phyloP scores from a whole-genome alignment of 2,113 vertebrate species.

The Parotia lawesii region DNA sequence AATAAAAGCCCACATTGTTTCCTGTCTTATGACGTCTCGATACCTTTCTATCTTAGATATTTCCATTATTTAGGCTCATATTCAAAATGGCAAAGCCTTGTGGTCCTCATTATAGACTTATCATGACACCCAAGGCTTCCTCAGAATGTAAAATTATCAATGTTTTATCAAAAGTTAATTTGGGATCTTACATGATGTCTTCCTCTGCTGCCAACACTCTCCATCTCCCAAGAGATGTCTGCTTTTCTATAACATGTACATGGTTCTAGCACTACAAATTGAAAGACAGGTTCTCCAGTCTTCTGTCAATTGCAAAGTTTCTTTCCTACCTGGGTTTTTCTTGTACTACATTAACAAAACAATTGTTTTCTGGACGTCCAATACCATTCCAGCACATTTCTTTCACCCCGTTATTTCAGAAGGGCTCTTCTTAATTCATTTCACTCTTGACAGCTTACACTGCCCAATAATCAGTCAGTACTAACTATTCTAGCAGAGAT shows the following conservation, averaged over 20 bases:
- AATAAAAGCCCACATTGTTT: accelerated
- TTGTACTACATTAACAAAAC: not conserved
- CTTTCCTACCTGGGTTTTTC: not conserved
- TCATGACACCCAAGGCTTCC: not conserved
- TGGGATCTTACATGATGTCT: not conserved
- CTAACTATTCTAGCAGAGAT: not conserved
- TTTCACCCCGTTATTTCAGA: not conserved
- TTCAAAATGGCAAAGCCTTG: not conserved
- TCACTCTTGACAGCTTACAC: not conserved
- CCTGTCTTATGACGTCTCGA: not conserved
- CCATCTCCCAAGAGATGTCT: not conserved
- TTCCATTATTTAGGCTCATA: not conserved
- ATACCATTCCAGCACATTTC: not conserved
- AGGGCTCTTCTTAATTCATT: not conserved
- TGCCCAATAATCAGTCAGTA: not conserved
- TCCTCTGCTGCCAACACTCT: not conserved
- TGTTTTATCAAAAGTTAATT: not conserved
- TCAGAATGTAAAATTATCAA: not conserved
- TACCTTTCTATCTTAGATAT: not conserved
- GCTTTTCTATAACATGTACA: accelerated
- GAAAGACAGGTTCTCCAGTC: not conserved
- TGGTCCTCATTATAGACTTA: not conserved
- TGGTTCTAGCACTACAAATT: not conserved
- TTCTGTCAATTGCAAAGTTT: not conserved
- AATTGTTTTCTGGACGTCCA: not conserved